phyloP scores from a whole-genome alignment of 2,113 vertebrate genomes.

The Psittacara wagleri region DNA sequence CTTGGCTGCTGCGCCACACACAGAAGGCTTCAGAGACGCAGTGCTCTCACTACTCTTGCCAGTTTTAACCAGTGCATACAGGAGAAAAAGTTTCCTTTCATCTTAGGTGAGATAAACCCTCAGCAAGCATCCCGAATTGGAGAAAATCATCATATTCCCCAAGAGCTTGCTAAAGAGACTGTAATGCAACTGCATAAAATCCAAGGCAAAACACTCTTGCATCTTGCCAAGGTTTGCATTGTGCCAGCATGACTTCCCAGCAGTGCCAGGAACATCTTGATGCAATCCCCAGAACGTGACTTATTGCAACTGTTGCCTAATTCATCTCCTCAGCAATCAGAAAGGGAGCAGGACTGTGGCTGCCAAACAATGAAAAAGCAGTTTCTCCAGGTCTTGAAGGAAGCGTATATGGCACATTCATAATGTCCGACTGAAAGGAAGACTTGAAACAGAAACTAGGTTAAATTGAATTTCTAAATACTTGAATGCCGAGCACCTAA shows the following conservation, averaged over 20 bases:
- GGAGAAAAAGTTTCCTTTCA: not conserved
- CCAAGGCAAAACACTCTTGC: fast-evolving
- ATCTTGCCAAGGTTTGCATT: not conserved
- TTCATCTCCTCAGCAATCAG: not conserved
- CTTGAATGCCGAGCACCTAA: not conserved
- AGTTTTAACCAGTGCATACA: not conserved
- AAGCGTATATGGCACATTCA: not conserved
- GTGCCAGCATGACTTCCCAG: not conserved
- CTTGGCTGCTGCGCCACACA: not conserved
- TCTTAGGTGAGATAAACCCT: not conserved
- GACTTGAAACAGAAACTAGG: not conserved
- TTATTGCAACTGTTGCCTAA: not conserved
- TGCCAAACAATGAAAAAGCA: not conserved
- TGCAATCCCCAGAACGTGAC: not conserved
- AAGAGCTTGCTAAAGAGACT: not conserved
- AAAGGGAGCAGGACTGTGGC: not conserved
- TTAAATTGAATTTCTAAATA: not conserved
- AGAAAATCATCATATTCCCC: not conserved
- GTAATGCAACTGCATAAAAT: not conserved
- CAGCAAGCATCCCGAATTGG: not conserved
- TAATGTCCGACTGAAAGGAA: not conserved
- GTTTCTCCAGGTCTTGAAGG: not conserved
- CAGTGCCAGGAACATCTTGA: not conserved
- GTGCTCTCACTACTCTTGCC: not conserved
- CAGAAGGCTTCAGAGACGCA: not conserved